Percentiles rank a stretch among this genome's conserved stretches.
phyloP scores from a whole-genome alignment of 1,140 invertebrate genomes.

The Eumeta japonica region DNA sequence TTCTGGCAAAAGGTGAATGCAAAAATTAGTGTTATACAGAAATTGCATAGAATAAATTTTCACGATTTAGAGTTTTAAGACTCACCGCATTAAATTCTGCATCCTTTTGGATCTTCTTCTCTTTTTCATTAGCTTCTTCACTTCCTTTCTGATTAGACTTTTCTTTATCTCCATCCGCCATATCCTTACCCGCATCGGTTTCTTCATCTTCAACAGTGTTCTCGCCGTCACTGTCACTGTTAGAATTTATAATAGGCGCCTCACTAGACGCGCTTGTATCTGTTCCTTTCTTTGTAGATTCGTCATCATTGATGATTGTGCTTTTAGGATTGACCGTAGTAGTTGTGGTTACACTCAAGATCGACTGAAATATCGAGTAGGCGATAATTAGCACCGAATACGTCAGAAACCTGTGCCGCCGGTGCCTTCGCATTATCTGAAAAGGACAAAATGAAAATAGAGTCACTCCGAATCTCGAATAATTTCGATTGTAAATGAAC shows the following conservation, averaged over 20 bases:
- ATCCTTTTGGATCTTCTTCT: conserved; percentile 39
- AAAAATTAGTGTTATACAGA: no score
- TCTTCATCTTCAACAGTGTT: conserved; percentile 25
- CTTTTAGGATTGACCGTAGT: conserved; percentile 4
- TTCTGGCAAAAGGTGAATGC: no score
- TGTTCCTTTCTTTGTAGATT: conserved; percentile 16
- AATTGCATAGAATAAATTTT: no score
- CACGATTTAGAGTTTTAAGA: no score
- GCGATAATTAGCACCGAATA: conserved; percentile 59
- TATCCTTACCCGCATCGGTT: conserved; percentile 15
- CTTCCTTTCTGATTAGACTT: no score
- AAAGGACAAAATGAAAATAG: conserved; percentile 7
- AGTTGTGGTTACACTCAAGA: conserved; percentile 31
- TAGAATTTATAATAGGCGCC: conserved; percentile 6
- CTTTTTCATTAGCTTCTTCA: conserved; percentile 9
- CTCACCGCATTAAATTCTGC: no score
- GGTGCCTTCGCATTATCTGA: conserved; percentile 54
- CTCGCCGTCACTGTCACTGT: conserved; percentile 22
- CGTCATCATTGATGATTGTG: neutral
- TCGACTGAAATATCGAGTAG: conserved; percentile 57
- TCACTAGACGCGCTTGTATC: conserved; percentile 10
- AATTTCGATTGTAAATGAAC: no score
- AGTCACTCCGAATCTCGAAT: neutral
- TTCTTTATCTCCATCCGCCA: conserved; percentile 2
- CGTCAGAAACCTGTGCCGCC: conserved; percentile 56